These are phyloP conservation scores for Myotis davidii DNA, from an alignment of 2,113 vertebrate species.

Conservation along the genomic window DNA sequence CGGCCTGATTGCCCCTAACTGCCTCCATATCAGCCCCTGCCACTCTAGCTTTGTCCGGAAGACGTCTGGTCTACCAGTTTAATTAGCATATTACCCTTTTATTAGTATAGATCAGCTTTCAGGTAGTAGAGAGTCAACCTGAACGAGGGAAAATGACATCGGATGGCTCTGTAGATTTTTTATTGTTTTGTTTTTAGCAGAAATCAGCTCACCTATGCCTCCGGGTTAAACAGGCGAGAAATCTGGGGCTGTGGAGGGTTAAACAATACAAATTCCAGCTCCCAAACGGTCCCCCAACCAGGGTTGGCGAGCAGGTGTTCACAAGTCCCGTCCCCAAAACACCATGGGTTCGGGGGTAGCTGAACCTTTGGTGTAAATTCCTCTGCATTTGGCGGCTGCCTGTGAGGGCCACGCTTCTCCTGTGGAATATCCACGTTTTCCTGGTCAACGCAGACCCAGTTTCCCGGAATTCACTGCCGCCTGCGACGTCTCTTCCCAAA, in stretches of 20 bases:
- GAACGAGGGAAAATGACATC: neutral
- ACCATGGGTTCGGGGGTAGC: rapidly evolving
- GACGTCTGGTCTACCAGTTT: too few relatives aligned
- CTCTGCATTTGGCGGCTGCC: rapidly evolving
- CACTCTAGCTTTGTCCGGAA: too few relatives aligned
- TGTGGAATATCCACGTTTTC: rapidly evolving
- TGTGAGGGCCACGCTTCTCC: rapidly evolving
- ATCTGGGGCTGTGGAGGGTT: neutral
- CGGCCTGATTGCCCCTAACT: too few relatives aligned
- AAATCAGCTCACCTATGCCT: neutral
- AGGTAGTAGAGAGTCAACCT: too few relatives aligned
- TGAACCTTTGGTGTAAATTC: rapidly evolving
- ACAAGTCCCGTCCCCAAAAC: rapidly evolving
- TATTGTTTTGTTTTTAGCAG: neutral
- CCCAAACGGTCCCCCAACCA: neutral
- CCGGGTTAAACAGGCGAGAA: neutral
- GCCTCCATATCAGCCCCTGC: too few relatives aligned
- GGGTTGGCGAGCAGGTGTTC: neutral
- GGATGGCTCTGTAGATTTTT: too few relatives aligned
- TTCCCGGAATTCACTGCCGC: rapidly evolving
- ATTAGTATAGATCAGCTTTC: too few relatives aligned
- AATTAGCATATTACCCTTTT: too few relatives aligned
- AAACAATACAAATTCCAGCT: neutral
- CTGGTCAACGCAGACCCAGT: neutral
- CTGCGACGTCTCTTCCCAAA: neutral